phyloP scores from a whole-genome alignment of 1,140 invertebrate species.

The Teleopsis dalmanni region DNA sequence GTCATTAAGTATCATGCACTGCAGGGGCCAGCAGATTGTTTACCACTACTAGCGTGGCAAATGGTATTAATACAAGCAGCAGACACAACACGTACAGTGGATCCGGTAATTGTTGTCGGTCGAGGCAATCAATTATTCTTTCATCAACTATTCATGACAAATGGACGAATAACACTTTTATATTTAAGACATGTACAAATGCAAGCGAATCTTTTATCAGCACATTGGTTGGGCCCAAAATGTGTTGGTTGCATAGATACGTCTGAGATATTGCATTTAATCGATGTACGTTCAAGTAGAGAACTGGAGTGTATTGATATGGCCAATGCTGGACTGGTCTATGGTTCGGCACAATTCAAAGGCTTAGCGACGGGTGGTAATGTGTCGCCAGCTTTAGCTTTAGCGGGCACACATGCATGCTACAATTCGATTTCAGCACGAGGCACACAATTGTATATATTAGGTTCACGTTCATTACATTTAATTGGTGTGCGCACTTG shows the following conservation, averaged over 20 bases:
- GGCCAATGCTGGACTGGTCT: constrained; percentile 77
- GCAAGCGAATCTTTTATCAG: constrained; percentile 59
- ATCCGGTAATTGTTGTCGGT: constrained; percentile 81
- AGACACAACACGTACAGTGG: constrained; percentile 64
- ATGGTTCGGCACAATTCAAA: constrained; percentile 89
- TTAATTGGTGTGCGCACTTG: constrained; percentile 73
- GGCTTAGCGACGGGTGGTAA: constrained; percentile 66
- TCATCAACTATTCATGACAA: constrained; percentile 49
- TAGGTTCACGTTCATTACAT: constrained; percentile 77
- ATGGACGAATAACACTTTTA: constrained; percentile 31
- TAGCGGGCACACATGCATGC: constrained; percentile 77
- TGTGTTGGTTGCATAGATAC: constrained; percentile 80
- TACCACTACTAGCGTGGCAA: constrained; percentile 89
- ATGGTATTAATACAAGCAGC: constrained; percentile 76
- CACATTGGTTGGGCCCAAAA: constrained; percentile 82
- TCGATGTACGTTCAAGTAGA: constrained; percentile 81
- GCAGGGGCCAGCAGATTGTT: constrained; percentile 55
- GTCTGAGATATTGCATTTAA: constrained; percentile 75
- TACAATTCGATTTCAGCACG: constrained; percentile 82
- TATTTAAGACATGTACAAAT: constrained; percentile 61
- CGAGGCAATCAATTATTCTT: constrained; percentile 73
- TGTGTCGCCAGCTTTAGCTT: constrained; percentile 48
- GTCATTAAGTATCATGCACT: constrained; percentile 46
- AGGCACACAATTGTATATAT: constrained; percentile 71
- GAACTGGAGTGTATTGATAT: constrained; percentile 78